Conservation (phyloP, 2,888 invertebrate species). For the Lysandra coridon region DNA sequence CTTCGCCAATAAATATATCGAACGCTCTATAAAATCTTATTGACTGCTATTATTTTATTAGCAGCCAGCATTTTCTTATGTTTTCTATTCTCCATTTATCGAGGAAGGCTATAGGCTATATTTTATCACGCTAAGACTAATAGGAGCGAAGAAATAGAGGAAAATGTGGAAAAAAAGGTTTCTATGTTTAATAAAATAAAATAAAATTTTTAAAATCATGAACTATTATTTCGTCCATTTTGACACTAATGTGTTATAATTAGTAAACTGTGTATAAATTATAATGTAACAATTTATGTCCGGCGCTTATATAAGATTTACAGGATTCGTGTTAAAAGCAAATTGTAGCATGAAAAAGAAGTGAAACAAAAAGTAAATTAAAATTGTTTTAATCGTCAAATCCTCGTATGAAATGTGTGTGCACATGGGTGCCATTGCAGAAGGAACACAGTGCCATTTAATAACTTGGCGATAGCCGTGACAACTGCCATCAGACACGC, state of each 20-base stretch:
- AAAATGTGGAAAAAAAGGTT: too few species aligned
- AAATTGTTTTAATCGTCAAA: neutral
- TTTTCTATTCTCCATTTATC: too few species aligned
- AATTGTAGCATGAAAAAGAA: neutral
- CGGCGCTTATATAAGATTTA: neutral
- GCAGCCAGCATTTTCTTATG: neutral
- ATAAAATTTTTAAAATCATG: too few species aligned
- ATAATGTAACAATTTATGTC: neutral
- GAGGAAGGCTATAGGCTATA: too few species aligned
- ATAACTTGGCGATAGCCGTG: too few species aligned
- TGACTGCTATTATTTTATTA: neutral
- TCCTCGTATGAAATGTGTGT: neutral
- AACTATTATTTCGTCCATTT: neutral
- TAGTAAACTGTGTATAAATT: neutral
- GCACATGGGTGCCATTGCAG: too few species aligned
- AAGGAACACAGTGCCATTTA: too few species aligned
- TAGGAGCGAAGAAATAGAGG: too few species aligned
- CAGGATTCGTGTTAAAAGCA: neutral
- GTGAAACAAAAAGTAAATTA: too few species aligned
- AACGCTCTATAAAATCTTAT: neutral
- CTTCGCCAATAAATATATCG: neutral
- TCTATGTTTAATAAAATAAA: too few species aligned
- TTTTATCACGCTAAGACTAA: too few species aligned
- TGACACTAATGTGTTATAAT: slow-evolving; percentile 1
- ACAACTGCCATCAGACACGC: too few species aligned